Percentiles rank a stretch among this genome's conserved stretches.
Evolutionary conservation across 2,888 invertebrate genomes (phyloP).

Genomic region (Lobophora halterata): DNA sequence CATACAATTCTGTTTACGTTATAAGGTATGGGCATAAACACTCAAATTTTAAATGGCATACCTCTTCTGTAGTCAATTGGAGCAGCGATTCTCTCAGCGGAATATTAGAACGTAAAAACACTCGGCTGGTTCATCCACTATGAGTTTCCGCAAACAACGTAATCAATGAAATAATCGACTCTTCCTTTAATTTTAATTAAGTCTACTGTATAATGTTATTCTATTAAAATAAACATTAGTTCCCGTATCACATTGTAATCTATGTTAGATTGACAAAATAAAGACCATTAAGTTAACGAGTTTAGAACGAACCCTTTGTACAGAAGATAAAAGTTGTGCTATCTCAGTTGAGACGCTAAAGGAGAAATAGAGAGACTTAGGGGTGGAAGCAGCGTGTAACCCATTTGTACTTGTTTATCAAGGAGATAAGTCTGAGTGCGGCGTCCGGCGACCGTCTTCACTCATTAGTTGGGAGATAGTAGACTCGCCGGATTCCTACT

Average conservation of each 20-base stretch:
- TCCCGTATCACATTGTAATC: constrained; percentile 3
- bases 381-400: constrained; percentile 65
- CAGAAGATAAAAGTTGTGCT: constrained; percentile 61
- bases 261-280: constrained; percentile 13
- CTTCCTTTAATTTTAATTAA: constrained; percentile 38
- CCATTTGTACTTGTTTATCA: constrained; percentile 77
- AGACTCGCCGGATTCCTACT: constrained; percentile 54
- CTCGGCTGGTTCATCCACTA: too few species aligned
- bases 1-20: too few species aligned
- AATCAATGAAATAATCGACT: too few species aligned
- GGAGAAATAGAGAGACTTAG: constrained; percentile 58
- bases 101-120: too few species aligned
- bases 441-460: constrained; percentile 54
- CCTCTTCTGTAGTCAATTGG: too few species aligned
- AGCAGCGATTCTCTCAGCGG: too few species aligned
- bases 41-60: too few species aligned
- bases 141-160: too few species aligned
- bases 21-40: too few species aligned
- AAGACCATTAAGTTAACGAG: constrained; percentile 57
- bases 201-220: constrained; percentile 14
- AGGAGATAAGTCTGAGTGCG: constrained; percentile 66
- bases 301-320: constrained; percentile 52
- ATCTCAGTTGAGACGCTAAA: constrained; percentile 66
- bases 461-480: constrained; percentile 70
- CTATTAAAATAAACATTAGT: constrained; percentile 4